phyloP scores from a whole-genome alignment of 1,140 invertebrate species.

The Philotrypesis tridentata region DNA sequence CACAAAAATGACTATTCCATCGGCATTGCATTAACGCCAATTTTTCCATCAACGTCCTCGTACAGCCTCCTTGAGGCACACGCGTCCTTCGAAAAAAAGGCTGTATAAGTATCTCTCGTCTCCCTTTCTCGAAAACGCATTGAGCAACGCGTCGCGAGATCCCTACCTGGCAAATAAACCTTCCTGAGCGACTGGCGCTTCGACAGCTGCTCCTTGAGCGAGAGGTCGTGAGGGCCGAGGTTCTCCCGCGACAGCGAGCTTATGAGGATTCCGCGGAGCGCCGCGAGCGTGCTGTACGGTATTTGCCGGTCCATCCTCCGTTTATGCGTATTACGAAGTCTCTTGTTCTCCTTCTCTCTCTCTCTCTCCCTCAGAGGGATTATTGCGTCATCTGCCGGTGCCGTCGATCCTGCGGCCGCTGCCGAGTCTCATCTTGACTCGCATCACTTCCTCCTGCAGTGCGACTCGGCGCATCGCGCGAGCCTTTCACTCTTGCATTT shows the following conservation, averaged over 20 bases:
- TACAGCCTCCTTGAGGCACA: too few species aligned
- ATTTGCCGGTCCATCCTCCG: constrained; percentile 73
- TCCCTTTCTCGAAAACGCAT: background rate
- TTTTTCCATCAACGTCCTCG: too few species aligned
- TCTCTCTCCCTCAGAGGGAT: background rate
- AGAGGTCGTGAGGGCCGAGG: constrained; percentile 72
- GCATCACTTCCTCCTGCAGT: constrained; percentile 1
- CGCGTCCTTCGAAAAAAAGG: too few species aligned
- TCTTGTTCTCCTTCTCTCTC: too few species aligned
- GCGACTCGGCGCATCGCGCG: background rate
- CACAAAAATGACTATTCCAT: too few species aligned
- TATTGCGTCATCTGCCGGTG: background rate
- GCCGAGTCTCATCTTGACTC: constrained; percentile 24
- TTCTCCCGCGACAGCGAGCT: constrained; percentile 77
- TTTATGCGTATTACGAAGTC: too few species aligned
- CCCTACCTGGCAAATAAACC: constrained; percentile 56
- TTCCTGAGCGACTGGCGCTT: constrained; percentile 65
- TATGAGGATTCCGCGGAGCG: constrained; percentile 77
- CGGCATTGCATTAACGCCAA: too few species aligned
- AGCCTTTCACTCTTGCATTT: background rate
- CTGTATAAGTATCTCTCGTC: too few species aligned
- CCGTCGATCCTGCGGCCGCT: background rate
- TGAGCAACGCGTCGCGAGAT: background rate
- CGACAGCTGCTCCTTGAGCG: constrained; percentile 61
- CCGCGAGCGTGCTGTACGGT: constrained; percentile 74